Evolutionary conservation across 2,797 vertebrate genomes (phyloP), one percentile per base, ranked within the genome.

Genomic region (Amphiprion clarkii): DNA sequence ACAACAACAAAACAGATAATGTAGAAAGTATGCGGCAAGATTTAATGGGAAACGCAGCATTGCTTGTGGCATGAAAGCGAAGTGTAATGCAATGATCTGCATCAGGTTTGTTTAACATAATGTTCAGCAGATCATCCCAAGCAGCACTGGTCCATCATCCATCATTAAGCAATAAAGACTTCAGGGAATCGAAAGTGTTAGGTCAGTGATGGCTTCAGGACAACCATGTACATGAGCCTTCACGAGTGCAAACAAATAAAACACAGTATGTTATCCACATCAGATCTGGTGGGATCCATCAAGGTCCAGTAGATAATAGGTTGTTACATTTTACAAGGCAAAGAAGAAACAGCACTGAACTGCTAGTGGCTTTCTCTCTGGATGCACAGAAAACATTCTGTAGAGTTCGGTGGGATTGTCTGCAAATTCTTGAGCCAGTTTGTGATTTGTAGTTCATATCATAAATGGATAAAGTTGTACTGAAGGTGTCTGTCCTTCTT

Each of bases 1-100:
- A 72, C 44, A 12, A 23, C 49, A 57, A 42, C 23, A 66, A 36
- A 75, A 52, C 60, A 44, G 29, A 9, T 23, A 23, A 60, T 49
- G 49, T 16, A 49, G 23, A 69, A 27, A 16, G 19, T 40, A 21
- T 49, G n/a, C 19, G 9, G 46, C 39, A 12, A n/a, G 19, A 57
- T 53, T 21, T 53, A 31, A 67, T 12, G 9, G 42, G 29, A 68
- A 63, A 4, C 25, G 2, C 10, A 71, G 40, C 0, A 21, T 31
- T 25, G 31, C 25, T 46, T 12, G 42, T n/a, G 36, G 17, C 5
- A 44, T 33, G 14, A 63, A 72, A 55, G 8, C 19, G 8, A 40
- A 23, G 21, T 57, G 62, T 48, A 25, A 53, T 23, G 3, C 2
- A 53, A 12, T 53, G 51, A 27, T 53, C 21, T 10, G 3, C 10